Evolutionary conservation across 2,797 vertebrate genomes (phyloP), one percentile per base, ranked within the genome.

Genomic region (Taenioides sp.): DNA sequence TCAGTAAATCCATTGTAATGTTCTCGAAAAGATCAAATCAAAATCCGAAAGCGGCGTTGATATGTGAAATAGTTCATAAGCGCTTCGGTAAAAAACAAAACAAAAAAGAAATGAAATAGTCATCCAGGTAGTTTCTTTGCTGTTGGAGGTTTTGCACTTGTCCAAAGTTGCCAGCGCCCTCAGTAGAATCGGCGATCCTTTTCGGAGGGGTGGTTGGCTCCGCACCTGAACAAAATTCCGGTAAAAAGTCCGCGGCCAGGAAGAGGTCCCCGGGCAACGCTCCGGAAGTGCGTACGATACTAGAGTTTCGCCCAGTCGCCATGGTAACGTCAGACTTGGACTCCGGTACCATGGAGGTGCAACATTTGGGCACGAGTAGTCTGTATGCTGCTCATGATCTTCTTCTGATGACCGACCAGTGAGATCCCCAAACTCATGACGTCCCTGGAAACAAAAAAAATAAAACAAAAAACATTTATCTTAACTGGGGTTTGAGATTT

Each of bases 321-420:
- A 85, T 71, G 37, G 69, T 50, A 49, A 65, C 5, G 82, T 98
- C 96, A 99, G 95, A 99, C 98, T 93, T 99, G 98, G 88, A 99
- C 93, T 23, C 98, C 98, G 5, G 96, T 97, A 75, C 97, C 97
- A 16, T 99, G 98, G 84, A 98, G 95, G 80, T 98, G 97, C 80
- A 99, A 91, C 97, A 99, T 97, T 93, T 99, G 98, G 84, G 96
- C 97, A 93, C 98, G 96, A 95, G 96, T 99, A 94, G 97, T 99
- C 96, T 99, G 98, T 97, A 99, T 98, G 96, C 96, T 99, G 95
- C 96, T 98, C 96, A 99, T 98, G 89, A 99, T 97, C 95, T 98
- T 99, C 93, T 99, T 99, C 89, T 99, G 98, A 94, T 99, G 98
- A 85, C 97, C 98, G 86, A 98, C 96, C 89, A 99, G 93, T 71